Conservation (phyloP, 1,140 invertebrate genomes). For the Macrocentrus cingulum region DNA sequence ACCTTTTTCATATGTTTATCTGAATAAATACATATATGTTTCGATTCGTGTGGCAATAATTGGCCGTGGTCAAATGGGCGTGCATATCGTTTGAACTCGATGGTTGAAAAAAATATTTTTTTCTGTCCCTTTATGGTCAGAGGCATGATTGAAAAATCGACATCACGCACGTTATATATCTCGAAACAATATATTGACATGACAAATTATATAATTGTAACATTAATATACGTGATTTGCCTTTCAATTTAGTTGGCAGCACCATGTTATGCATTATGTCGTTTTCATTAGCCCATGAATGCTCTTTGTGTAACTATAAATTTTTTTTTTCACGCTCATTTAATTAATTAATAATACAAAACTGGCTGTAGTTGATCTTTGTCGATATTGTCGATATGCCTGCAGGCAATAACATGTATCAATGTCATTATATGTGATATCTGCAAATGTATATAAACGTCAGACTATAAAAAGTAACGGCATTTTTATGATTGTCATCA, state of each 20-base stretch:
- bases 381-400: neutral
- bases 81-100: constrained; percentile 8
- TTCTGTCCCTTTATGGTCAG: neutral
- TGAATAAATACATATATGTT: neutral
- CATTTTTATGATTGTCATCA: too few species aligned
- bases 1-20: too few species aligned
- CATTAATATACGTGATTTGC: neutral
- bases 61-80: neutral
- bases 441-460: neutral
- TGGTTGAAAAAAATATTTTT: neutral
- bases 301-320: too few species aligned
- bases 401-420: neutral
- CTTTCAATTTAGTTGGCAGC: neutral
- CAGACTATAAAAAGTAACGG: neutral
- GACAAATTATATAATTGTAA: too few species aligned
- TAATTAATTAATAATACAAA: constrained; percentile 16
- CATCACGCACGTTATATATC: too few species aligned
- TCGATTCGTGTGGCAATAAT: neutral
- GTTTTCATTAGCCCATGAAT: constrained; percentile 5
- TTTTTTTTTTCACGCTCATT: neutral
- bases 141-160: neutral
- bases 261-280: constrained; percentile 2
- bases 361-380: neutral
- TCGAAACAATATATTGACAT: too few species aligned
- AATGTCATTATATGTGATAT: neutral